Evolutionary conservation across 2,888 invertebrate genomes (phyloP).

Genomic region (Sphaeridia pumilis): DNA sequence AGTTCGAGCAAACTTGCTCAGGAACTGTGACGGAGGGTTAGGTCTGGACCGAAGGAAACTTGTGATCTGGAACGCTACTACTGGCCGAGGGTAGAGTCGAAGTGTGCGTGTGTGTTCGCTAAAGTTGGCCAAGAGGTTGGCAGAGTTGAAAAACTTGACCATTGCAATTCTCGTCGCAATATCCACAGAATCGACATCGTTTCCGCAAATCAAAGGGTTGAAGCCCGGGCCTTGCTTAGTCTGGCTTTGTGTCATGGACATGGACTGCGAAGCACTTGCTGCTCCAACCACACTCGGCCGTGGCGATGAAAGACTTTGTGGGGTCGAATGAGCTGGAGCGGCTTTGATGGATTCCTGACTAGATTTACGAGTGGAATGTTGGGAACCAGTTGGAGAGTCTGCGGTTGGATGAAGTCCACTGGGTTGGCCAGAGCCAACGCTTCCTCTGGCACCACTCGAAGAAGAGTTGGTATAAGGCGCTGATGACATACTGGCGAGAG

Average conservation of each 20-base stretch:
- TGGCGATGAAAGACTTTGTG: too few species aligned
- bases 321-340: too few species aligned
- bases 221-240: too few species aligned
- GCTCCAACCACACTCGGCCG: too few species aligned
- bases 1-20: constrained; percentile 83
- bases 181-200: constrained; percentile 95
- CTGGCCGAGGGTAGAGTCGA: constrained; percentile 90
- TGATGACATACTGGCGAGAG: constrained; percentile 64
- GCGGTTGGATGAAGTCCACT: too few species aligned
- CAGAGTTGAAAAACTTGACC: constrained; percentile 96
- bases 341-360: too few species aligned
- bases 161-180: constrained; percentile 95
- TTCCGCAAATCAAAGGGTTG: constrained; percentile 84
- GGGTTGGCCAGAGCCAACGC: too few species aligned
- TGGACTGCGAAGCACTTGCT: too few species aligned
- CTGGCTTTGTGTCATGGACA: too few species aligned
- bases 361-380: too few species aligned
- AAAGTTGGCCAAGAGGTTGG: constrained; percentile 93
- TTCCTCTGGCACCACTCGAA: too few species aligned
- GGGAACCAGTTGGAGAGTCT: too few species aligned
- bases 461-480: constrained; percentile 42
- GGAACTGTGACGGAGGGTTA: constrained; percentile 65
- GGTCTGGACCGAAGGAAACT: constrained; percentile 91
- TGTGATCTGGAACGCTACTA: constrained; percentile 96
- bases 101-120: constrained; percentile 95